Evolutionary conservation across 2,888 invertebrate species (phyloP), one percentile per base, ranked within the genome.

Genomic region (Ophraella communa): DNA sequence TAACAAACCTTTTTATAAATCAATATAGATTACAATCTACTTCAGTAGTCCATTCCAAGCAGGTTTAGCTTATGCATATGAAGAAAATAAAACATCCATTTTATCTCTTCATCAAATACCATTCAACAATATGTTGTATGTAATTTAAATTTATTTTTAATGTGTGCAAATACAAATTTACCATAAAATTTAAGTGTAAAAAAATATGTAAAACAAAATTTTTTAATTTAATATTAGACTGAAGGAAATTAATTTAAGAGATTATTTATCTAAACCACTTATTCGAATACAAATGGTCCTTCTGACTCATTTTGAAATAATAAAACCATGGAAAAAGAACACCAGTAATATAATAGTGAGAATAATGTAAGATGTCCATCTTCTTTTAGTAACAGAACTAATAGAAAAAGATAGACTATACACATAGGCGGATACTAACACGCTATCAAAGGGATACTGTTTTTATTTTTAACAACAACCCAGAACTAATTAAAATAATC

Each of bases 1-100:
- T 65, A 65, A 60, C 57, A 57, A 55, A 56, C 58, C 56, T 65
- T 65, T 65, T 65, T 65, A 59, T 65, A 52, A 60, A 65, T 65
- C 61, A 49, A 65, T 65, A 52, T 49, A 60, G 65, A 65, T 65
- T 65, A 65, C 54, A 61, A 61, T 65, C 61, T 35, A 58, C 49
- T 58, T 58, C 49, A 58, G 58, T 58, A 58, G 58, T 58, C 49
- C 33, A 58, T 33, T 58, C 18, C 21, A 47, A 49, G 58, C 58
- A 58, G 58, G 56, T 56, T 56, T 18, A 20, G 45, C 44, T 58
- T 58, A 49, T 35, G 23, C 35, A 49, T 58, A n/a, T 27, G 20
- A 49, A 49, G 58, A 49, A 33, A 21, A 42, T 49, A 58, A 57
- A 58, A 58, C 11, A 21, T 45, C 56, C 27, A 58, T 23, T 47